phyloP scores from a whole-genome alignment of 2,888 invertebrate genomes.

The Apamea crenata region DNA sequence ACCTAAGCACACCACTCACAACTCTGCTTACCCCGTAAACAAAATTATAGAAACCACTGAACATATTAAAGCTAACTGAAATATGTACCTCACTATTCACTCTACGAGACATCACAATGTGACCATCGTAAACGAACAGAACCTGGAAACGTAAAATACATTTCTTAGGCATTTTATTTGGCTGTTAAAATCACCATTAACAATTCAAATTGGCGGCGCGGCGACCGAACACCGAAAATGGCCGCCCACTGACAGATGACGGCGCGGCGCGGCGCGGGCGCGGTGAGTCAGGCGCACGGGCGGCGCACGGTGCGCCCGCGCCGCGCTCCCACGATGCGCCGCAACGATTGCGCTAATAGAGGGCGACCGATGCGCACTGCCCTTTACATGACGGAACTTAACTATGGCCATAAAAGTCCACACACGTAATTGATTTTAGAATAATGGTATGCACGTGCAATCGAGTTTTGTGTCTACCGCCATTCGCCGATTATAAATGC shows the following conservation, averaged over 20 bases:
- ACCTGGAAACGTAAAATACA: conserved; percentile 51
- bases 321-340: conserved; percentile 66
- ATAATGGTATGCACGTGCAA: conserved; percentile 56
- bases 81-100: conserved; percentile 44
- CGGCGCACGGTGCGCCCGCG: conserved; percentile 32
- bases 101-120: conserved; percentile 42
- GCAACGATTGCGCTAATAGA: conserved; percentile 65
- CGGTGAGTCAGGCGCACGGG: conserved; percentile 56
- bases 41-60: conserved; percentile 49
- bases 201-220: conserved; percentile 63
- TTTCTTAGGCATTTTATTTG: conserved; percentile 52
- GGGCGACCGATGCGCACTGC: conserved; percentile 64
- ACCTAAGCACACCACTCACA: conserved; percentile 21
- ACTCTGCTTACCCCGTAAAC: conserved; percentile 28
- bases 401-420: conserved; percentile 58
- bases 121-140: conserved; percentile 51
- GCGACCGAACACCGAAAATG: conserved; percentile 67
- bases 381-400: conserved; percentile 62
- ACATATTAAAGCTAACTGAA: conserved; percentile 54
- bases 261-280: conserved; percentile 32
- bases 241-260: conserved; percentile 65
- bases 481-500: conserved; percentile 38
- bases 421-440: conserved; percentile 57
- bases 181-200: conserved; percentile 63
- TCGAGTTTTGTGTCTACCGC: conserved; percentile 32